phyloP scores from a whole-genome alignment of 2,888 invertebrate genomes.

The Plebejus argus region DNA sequence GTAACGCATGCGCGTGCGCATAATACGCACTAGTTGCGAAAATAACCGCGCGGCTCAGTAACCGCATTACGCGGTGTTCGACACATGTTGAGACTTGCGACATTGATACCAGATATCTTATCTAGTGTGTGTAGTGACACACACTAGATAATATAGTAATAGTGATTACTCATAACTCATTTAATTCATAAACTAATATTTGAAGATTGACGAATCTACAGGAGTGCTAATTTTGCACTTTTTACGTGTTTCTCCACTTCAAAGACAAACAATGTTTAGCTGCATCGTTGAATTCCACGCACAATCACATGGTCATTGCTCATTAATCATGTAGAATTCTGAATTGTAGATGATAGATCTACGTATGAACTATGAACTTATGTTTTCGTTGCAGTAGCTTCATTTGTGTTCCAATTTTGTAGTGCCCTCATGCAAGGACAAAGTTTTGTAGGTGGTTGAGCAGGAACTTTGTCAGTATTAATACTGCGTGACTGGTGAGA shows the following conservation, averaged over 20 bases:
- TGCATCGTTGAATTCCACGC: no score
- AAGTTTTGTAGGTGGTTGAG: neutral
- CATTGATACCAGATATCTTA: slow-evolving; percentile 16
- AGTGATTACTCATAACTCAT: neutral
- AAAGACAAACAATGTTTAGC: no score
- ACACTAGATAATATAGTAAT: no score
- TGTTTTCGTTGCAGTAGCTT: neutral
- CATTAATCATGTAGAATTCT: no score
- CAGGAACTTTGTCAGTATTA: neutral
- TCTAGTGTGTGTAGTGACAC: neutral
- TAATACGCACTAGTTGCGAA: slow-evolving; percentile 12
- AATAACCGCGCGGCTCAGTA: slow-evolving; percentile 27
- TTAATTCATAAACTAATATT: neutral
- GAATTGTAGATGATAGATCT: no score
- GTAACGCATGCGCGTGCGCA: neutral
- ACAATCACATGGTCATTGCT: no score
- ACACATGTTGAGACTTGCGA: slow-evolving; percentile 25
- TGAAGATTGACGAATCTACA: neutral
- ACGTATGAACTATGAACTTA: no score
- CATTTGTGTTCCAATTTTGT: neutral
- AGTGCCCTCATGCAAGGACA: no score
- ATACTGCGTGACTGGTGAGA: no score
- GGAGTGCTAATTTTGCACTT: neutral
- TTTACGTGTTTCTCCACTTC: neutral
- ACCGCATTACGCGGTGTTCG: slow-evolving; percentile 18